Evolutionary conservation across 2,888 invertebrate species (phyloP), one percentile per base, ranked within the genome.

Genomic region (Plagiodera versicolora): DNA sequence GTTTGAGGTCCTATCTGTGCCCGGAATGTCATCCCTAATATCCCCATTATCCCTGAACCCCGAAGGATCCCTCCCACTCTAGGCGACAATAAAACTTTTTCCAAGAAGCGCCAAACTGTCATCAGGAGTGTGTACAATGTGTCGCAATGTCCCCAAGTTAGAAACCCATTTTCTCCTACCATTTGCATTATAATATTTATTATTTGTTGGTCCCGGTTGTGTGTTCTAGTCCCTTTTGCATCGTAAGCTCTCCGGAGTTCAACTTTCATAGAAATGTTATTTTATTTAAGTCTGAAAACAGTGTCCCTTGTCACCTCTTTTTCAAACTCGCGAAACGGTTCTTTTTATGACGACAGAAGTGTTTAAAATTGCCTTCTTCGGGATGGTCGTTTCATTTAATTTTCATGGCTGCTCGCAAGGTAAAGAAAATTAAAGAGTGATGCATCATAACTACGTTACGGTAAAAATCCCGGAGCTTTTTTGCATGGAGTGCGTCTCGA

Each of bases 161-260:
- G 71, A 62, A 67, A 67, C 69, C 61, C 63, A 70, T 69, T 70
- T 70, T 69, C 71, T 68, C 64, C 70, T 74, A 70, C 74, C 73
- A 74, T 77, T 73, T 74, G 76, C 77, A 79, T 80, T 80, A 79
- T 79, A 80, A 80, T 81, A 81, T 81, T 81, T 80, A 81, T 81
- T 80, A 80, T 80, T 79, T 79, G 79, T 78, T 76, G 75, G 72
- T 81, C 80, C 80, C 79, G 73, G 72, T 71, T 74, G 79, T 73
- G 72, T 68, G 68, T 74, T 71, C 69, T 70, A 74, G 75, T 78
- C 79, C 79, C 79, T 66, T 70, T 69, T 71, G 77, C 70, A 74
- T 74, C 77, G 72, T 78, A 77, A 77, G 75, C 74, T 72, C 74
- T 69, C 72, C 69, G 68, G 69, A 66, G 66, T 73, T 74, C 71